Conservation (phyloP, 1,140 invertebrate genomes). For the Drosophila baimaii region DNA sequence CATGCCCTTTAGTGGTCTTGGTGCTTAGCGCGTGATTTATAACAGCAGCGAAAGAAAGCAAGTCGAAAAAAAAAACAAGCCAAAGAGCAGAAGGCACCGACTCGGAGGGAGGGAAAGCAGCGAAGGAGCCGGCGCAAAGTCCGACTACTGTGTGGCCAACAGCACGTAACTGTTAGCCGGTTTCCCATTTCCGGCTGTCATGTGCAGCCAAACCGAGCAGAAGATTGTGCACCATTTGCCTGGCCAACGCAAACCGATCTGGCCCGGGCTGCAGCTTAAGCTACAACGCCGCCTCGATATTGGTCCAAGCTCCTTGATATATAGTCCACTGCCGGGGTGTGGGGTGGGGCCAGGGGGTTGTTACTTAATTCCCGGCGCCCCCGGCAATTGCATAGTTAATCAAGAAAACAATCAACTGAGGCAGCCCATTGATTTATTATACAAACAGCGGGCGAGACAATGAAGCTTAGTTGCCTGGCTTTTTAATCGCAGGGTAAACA, state of each 20-base stretch:
- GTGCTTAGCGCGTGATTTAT: conserved; percentile 82
- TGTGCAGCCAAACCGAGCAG: conserved; percentile 75
- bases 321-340: not conserved
- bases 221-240: conserved; percentile 76
- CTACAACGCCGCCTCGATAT: conserved; percentile 43
- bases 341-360: conserved; percentile 10
- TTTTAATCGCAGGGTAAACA: conserved; percentile 76
- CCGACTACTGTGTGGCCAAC: conserved; percentile 67
- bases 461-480: conserved; percentile 50
- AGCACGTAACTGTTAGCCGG: conserved; percentile 77
- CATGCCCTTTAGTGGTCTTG: conserved; percentile 58
- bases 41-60: conserved; percentile 54
- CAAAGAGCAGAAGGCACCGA: conserved; percentile 22
- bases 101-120: not conserved
- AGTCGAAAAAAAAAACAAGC: conserved; percentile 35
- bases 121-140: conserved; percentile 16
- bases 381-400: conserved; percentile 66
- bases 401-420: conserved; percentile 68
- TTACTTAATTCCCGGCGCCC: conserved; percentile 50
- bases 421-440: conserved; percentile 74
- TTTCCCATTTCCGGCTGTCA: conserved; percentile 79
- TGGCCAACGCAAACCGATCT: conserved; percentile 17
- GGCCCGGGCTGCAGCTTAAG: conserved; percentile 45
- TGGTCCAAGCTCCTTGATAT: conserved; percentile 22
- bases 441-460: conserved; percentile 55